Conservation (phyloP, 1,140 invertebrate genomes). For the Pseudachorutes palmiensis region DNA sequence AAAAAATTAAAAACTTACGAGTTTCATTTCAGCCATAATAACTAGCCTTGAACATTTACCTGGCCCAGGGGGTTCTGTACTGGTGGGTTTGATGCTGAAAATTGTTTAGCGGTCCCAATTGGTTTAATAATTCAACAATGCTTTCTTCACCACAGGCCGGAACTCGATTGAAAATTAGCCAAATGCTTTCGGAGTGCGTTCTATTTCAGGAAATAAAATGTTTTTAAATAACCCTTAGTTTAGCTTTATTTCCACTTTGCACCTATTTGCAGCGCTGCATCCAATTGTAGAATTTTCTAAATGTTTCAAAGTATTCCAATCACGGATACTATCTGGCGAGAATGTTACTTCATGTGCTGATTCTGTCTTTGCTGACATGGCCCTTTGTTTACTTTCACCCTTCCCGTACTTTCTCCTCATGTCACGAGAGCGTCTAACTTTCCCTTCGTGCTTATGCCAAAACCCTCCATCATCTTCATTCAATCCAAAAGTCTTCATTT, state of each 20-base stretch:
- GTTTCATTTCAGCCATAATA: no score
- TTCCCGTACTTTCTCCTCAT: no score
- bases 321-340: neutral
- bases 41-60: conserved; percentile 26
- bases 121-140: conserved; percentile 55
- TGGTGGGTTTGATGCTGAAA: conserved; percentile 50
- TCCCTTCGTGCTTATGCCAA: no score
- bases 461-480: no score
- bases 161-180: conserved; percentile 55
- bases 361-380: neutral
- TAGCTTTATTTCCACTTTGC: neutral
- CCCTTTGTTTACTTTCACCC: no score
- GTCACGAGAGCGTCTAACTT: no score
- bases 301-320: conserved; percentile 14
- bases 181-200: conserved; percentile 28
- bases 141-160: conserved; percentile 58
- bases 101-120: conserved; percentile 52
- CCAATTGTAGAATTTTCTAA: conserved; percentile 19
- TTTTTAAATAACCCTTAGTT: conserved; percentile 4
- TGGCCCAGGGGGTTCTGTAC: conserved; percentile 41
- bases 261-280: conserved; percentile 17
- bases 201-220: conserved; percentile 16
- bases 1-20: conserved; percentile 13
- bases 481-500: no score
- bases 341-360: neutral